Evolutionary conservation across 2,888 invertebrate genomes (phyloP).

Genomic region (Cheilosia soror): DNA sequence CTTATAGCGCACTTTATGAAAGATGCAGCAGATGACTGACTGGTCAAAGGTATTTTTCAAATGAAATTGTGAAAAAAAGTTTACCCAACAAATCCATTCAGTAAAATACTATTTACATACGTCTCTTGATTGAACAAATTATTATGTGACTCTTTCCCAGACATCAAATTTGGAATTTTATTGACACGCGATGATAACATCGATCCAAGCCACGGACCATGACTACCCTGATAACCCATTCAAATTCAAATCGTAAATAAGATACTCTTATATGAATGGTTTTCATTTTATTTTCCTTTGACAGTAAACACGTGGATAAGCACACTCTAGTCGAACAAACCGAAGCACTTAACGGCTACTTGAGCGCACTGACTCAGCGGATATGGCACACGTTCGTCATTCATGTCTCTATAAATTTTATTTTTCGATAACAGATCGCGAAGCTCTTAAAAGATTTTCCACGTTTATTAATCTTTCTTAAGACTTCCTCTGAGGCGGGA

Average conservation of each 20-base stretch:
- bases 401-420: conserved; percentile 29
- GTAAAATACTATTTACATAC: too few species aligned
- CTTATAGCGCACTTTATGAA: too few species aligned
- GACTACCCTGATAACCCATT: conserved; percentile 23
- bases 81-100: too few species aligned
- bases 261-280: conserved; percentile 56
- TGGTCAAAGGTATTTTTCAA: too few species aligned
- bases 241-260: conserved; percentile 46
- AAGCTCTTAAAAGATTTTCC: conserved; percentile 3
- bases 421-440: conserved; percentile 20
- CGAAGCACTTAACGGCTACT: conserved; percentile 52
- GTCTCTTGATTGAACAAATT: too few species aligned
- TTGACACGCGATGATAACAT: conserved; percentile 62
- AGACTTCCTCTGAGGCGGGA: conserved; percentile 26
- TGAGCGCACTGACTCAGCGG: conserved; percentile 52
- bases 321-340: conserved; percentile 28
- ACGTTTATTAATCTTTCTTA: conserved; percentile 22
- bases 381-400: conserved; percentile 60
- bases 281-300: conserved; percentile 60
- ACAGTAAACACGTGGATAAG: conserved; percentile 61
- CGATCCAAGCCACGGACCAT: conserved; percentile 57
- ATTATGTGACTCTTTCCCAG: neutral
- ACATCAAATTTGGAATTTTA: conserved; percentile 32
- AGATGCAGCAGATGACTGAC: too few species aligned
- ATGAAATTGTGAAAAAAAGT: too few species aligned